A percentile compares a stretch with the other conserved stretches of the same genome.
Evolutionary conservation across 2,113 vertebrate genomes (phyloP).

Genomic region (Aythya baeri): DNA sequence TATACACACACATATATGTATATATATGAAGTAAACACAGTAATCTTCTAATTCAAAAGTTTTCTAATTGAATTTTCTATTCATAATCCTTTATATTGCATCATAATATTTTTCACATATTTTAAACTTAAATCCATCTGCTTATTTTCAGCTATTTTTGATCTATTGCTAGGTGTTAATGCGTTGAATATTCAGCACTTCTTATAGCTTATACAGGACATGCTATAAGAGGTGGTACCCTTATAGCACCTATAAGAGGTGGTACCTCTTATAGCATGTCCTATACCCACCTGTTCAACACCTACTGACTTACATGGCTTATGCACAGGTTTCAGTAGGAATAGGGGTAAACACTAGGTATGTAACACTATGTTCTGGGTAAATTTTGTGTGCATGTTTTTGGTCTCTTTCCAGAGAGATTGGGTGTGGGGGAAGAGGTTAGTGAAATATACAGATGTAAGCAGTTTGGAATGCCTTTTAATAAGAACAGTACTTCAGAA

Average conservation of each 20-base stretch:
- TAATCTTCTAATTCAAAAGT: not conserved
- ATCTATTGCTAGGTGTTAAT: not conserved
- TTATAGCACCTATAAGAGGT: not conserved
- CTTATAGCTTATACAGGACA: not conserved
- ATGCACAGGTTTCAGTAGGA: not conserved
- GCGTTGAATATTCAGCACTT: not conserved
- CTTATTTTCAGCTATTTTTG: not conserved
- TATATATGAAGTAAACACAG: not conserved
- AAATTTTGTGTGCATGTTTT: not conserved
- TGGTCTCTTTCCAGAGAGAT: not conserved
- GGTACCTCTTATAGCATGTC: not conserved
- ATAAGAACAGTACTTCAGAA: not conserved
- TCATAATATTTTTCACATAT: not conserved
- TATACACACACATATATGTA: not conserved
- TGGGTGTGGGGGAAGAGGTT: not conserved
- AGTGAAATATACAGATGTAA: not conserved
- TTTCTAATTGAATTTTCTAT: not conserved
- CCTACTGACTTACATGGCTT: not conserved
- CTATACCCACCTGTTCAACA: not conserved
- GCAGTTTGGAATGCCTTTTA: not conserved
- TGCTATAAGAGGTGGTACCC: not conserved
- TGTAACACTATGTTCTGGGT: not conserved
- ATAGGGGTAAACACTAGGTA: not conserved
- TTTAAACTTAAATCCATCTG: not conserved
- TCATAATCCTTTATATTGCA: not conserved